phyloP scores from a whole-genome alignment of 2,888 invertebrate species.

The Operophtera brumata region DNA sequence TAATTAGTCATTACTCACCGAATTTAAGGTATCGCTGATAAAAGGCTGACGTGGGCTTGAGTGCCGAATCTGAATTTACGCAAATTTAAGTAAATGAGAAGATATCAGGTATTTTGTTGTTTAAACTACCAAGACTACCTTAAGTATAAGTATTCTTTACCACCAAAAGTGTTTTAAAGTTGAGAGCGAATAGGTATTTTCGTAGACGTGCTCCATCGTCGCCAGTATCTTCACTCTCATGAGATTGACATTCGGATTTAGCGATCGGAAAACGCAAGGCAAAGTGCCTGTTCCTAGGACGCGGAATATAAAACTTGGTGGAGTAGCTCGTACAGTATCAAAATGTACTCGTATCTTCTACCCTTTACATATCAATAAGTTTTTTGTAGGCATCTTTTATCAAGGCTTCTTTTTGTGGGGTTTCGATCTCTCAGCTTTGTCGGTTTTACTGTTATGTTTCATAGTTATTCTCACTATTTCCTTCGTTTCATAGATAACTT shows the following conservation, averaged over 20 bases:
- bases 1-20: too few species aligned
- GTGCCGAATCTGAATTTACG: too few species aligned
- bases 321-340: not conserved
- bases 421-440: too few species aligned
- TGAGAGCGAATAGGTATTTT: not conserved
- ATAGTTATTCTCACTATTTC: too few species aligned
- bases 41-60: too few species aligned
- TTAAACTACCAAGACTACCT: not conserved
- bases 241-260: not conserved
- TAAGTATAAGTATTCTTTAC: not conserved
- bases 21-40: too few species aligned
- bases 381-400: too few species aligned
- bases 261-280: not conserved
- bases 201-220: not conserved
- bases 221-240: not conserved
- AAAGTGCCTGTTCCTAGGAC: not conserved
- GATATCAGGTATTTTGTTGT: not conserved
- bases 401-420: too few species aligned
- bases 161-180: not conserved
- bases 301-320: not conserved
- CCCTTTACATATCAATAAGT: not conserved
- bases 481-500: too few species aligned
- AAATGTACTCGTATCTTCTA: not conserved
- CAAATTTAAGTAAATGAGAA: not conserved
- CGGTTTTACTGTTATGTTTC: too few species aligned